A percentile compares a stretch with the other conserved stretches of the same genome.
phyloP scores from a whole-genome alignment of 2,888 invertebrate genomes.

The Protonemura montana region DNA sequence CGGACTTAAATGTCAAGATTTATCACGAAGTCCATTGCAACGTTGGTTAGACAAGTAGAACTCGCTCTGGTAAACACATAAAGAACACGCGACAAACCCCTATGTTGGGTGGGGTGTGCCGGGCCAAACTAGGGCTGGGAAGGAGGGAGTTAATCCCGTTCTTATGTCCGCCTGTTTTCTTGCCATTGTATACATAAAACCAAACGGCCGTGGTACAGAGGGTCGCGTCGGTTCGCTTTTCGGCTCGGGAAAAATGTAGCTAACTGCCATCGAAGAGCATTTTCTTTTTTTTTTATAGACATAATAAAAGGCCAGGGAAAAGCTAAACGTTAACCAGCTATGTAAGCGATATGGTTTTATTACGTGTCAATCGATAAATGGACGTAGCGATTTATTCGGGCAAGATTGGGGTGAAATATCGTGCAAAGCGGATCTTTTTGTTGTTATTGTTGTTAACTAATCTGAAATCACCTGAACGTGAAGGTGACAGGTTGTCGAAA shows the following conservation, averaged over 20 bases:
- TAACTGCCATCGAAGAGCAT: not conserved
- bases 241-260: not conserved
- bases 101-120: not conserved
- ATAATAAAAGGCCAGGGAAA: not conserved
- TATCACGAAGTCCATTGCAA: not conserved
- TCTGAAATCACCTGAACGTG: too few species aligned
- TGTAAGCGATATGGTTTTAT: constrained; percentile 7
- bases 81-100: not conserved
- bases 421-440: too few species aligned
- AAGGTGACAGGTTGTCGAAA: too few species aligned
- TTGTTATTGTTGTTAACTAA: too few species aligned
- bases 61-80: not conserved
- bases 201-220: not conserved
- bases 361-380: not conserved
- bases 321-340: not conserved
- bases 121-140: not conserved
- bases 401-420: not conserved
- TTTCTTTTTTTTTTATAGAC: not conserved
- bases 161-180: not conserved
- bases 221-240: not conserved
- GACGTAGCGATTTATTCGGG: not conserved
- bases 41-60: not conserved
- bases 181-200: not conserved
- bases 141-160: not conserved
- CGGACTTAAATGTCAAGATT: not conserved